These are phyloP conservation scores for Chromis chromis DNA, from an alignment of 2,797 vertebrate species.

Conservation along the genomic window DNA sequence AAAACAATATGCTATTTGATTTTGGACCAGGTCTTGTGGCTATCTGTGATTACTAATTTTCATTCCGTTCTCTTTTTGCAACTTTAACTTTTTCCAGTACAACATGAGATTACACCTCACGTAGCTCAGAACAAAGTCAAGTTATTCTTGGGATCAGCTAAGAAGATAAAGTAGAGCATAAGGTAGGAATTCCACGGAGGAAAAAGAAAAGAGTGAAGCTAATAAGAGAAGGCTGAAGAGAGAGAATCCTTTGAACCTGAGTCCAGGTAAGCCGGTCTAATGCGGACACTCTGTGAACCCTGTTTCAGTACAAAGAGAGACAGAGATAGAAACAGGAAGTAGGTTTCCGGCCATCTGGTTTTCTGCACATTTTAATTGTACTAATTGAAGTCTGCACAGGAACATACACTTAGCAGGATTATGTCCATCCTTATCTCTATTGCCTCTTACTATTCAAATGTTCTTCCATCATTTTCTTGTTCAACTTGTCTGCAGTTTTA, in stretches of 20 bases:
- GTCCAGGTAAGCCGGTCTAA: conserved; percentile 45
- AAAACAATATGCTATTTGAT: neutral
- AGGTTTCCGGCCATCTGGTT: neutral
- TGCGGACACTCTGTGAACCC: conserved; percentile 20
- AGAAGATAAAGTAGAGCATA: conserved; percentile 15
- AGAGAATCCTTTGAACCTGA: conserved; percentile 46
- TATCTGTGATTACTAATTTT: neutral
- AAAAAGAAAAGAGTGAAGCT: conserved; percentile 16
- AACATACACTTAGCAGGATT: neutral
- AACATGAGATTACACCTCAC: conserved; percentile 9
- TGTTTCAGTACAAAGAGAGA: conserved; percentile 11
- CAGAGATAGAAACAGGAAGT: neutral
- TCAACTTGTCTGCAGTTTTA: neutral
- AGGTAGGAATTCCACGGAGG: conserved; percentile 23
- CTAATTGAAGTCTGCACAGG: neutral
- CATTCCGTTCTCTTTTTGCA: neutral
- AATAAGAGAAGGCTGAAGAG: conserved; percentile 31
- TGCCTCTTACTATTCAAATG: neutral
- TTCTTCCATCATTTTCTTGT: neutral
- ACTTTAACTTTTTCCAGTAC: conserved; percentile 3
- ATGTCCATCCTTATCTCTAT: neutral
- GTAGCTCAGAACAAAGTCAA: conserved; percentile 34
- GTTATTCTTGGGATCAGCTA: conserved; percentile 21
- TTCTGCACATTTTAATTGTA: neutral
- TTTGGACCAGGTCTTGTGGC: neutral